Percentiles rank a stretch among this genome's conserved stretches.
Conservation (phyloP, 2,113 vertebrate species). For the Prolemur simus region DNA sequence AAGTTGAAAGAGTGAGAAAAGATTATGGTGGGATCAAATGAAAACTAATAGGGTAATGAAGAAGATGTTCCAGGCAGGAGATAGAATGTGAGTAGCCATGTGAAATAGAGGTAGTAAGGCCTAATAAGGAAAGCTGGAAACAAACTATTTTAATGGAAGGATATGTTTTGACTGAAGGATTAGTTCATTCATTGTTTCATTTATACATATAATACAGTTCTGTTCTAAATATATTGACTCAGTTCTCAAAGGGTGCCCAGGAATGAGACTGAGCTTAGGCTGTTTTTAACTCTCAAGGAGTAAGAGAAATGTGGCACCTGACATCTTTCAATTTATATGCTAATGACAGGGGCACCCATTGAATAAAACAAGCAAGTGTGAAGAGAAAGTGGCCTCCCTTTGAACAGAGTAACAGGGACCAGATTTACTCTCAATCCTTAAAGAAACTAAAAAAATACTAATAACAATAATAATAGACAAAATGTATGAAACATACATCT, state of each 20-base stretch:
- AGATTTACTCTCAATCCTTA: not conserved
- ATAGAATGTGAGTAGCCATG: not conserved
- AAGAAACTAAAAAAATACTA: not conserved
- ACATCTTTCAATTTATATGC: not conserved
- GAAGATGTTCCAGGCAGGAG: not conserved
- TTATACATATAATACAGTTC: not conserved
- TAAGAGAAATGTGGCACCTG: not conserved
- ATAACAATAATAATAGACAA: not conserved
- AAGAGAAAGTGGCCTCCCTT: not conserved
- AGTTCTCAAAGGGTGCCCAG: not conserved
- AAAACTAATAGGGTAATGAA: not conserved
- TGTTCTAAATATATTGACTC: not conserved
- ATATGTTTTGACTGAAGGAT: not conserved
- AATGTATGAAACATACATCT: not conserved
- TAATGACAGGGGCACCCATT: not conserved
- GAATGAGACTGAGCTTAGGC: not conserved
- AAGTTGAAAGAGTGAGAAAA: not conserved
- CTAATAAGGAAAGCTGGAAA: not conserved
- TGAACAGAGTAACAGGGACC: not conserved
- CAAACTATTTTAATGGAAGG: not conserved
- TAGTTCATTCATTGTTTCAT: not conserved
- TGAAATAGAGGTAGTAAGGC: not conserved
- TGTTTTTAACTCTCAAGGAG: not conserved
- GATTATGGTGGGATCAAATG: not conserved
- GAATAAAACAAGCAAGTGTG: not conserved